Evolutionary conservation across 1,140 invertebrate genomes (phyloP).

Genomic region (Conopomorpha cramerella): DNA sequence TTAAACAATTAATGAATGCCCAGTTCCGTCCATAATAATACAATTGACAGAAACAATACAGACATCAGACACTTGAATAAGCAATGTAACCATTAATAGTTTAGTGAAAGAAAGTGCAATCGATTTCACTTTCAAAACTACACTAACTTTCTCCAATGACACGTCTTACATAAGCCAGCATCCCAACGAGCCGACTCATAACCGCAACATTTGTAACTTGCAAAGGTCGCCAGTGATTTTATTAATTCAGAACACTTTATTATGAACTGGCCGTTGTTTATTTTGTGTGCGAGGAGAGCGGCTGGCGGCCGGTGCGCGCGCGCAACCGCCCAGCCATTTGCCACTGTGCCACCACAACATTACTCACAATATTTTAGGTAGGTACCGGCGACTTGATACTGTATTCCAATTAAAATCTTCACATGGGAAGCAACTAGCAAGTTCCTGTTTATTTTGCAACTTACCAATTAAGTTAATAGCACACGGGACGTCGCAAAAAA

Average conservation of each 20-base stretch:
- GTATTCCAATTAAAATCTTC: no score
- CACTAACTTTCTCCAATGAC: conserved; percentile 60
- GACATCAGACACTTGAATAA: conserved; percentile 6
- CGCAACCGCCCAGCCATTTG: no score
- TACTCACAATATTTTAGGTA: no score
- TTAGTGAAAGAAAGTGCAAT: conserved; percentile 58
- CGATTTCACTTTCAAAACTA: conserved; percentile 61
- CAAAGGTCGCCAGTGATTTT: conserved; percentile 39
- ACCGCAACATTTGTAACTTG: conserved; percentile 40
- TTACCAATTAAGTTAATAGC: no score
- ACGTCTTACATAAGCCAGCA: conserved; percentile 39
- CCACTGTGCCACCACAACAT: no score
- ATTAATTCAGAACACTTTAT: conserved; percentile 14
- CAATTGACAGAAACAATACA: conserved; percentile 1
- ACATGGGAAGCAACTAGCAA: no score
- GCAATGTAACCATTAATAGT: conserved; percentile 30
- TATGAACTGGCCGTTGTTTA: neutral
- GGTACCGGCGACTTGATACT: no score
- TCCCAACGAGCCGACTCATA: conserved; percentile 44
- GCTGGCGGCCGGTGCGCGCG: neutral
- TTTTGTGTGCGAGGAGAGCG: neutral
- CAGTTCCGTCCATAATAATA: neutral
- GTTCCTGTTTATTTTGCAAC: no score
- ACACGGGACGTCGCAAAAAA: no score
- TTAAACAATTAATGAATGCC: no score